Evolutionary conservation across 2,888 invertebrate species (phyloP).

Genomic region (Trypoxylon attenuatum): DNA sequence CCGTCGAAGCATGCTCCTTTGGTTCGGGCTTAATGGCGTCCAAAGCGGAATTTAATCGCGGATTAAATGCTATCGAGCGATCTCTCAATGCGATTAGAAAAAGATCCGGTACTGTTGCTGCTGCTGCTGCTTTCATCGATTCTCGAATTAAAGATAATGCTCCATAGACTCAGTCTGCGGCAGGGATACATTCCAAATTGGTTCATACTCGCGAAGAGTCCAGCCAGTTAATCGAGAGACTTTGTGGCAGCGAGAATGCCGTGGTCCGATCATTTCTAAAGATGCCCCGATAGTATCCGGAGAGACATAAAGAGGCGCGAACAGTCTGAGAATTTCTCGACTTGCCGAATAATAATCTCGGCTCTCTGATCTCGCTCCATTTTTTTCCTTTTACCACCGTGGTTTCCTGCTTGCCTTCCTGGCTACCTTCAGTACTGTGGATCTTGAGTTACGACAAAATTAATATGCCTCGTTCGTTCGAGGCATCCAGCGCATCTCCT

Average conservation of each 20-base stretch:
- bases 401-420: background rate
- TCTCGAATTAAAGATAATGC: background rate
- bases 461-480: constrained; percentile 35
- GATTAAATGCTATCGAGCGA: constrained; percentile 64
- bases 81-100: constrained; percentile 57
- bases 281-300: no score
- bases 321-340: background rate
- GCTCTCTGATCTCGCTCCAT: constrained; percentile 19
- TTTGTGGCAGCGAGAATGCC: no score
- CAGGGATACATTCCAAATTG: no score
- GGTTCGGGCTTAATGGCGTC: constrained; percentile 70
- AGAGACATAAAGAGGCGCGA: background rate
- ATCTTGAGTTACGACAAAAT: constrained; percentile 27
- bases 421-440: constrained; percentile 2
- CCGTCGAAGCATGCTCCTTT: constrained; percentile 68
- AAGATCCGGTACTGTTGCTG: constrained; percentile 12
- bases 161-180: no score
- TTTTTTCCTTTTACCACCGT: constrained; percentile 2
- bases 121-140: background rate
- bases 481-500: constrained; percentile 8
- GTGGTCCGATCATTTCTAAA: no score
- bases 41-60: constrained; percentile 69
- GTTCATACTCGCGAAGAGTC: background rate
- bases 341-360: background rate
- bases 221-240: background rate